Evolutionary conservation across 2,888 invertebrate genomes (phyloP).

Genomic region (Nomada ferruginata): DNA sequence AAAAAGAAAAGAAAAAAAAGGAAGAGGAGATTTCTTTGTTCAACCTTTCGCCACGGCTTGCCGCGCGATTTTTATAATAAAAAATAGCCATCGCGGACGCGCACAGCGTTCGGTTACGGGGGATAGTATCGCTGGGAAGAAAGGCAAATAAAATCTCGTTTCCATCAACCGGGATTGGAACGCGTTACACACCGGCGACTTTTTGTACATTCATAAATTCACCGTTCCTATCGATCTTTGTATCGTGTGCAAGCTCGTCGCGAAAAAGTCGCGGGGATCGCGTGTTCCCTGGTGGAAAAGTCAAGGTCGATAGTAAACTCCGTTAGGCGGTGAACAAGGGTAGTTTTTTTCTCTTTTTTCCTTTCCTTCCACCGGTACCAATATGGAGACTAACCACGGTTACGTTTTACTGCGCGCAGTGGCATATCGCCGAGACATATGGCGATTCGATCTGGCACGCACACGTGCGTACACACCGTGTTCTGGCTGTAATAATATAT

Average conservation of each 20-base stretch:
- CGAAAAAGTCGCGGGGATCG: slow-evolving; percentile 18
- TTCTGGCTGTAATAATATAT: slow-evolving; percentile 66
- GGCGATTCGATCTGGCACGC: slow-evolving; percentile 53
- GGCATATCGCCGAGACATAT: slow-evolving; percentile 42
- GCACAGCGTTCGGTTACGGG: not conserved
- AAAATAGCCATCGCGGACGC: slow-evolving; percentile 19
- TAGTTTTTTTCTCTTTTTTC: not conserved
- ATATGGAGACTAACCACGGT: slow-evolving; percentile 10
- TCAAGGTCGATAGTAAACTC: slow-evolving; percentile 10
- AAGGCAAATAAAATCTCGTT: slow-evolving; percentile 29
- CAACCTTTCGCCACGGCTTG: not conserved
- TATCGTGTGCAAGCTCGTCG: slow-evolving; percentile 1
- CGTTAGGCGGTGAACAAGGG: too few species aligned
- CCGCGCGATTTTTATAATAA: not conserved
- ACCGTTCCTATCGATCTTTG: slow-evolving; percentile 28
- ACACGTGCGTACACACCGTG: slow-evolving; percentile 29
- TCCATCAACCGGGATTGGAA: slow-evolving; percentile 1
- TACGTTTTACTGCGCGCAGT: slow-evolving; percentile 34
- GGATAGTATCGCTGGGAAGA: slow-evolving; percentile 18
- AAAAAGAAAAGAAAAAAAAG: not conserved
- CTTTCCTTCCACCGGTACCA: not conserved
- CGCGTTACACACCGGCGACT: slow-evolving; percentile 14
- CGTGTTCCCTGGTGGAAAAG: not conserved
- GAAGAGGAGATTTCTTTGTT: not conserved
- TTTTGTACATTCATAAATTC: slow-evolving; percentile 60